Conservation (phyloP, 2,113 vertebrate species). For the Jaculus jaculus region DNA sequence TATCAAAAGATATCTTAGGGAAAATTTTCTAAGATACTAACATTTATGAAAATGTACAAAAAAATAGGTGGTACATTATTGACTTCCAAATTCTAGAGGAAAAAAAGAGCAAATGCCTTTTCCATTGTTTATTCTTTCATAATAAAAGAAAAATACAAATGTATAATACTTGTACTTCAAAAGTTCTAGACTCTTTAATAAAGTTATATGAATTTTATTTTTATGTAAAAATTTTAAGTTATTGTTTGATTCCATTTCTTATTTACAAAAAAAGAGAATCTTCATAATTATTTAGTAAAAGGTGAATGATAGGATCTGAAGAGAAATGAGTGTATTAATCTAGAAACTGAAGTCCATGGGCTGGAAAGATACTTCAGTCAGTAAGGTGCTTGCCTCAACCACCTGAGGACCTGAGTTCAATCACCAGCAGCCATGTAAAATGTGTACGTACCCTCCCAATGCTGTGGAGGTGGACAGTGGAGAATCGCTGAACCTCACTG, state of each 20-base stretch:
- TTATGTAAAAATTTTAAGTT: slow-evolving; percentile 14
- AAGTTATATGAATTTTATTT: background rate
- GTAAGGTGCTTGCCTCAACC: too few relatives aligned
- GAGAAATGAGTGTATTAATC: background rate
- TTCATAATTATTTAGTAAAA: background rate
- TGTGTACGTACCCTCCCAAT: too few relatives aligned
- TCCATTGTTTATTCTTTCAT: background rate
- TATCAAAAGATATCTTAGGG: background rate
- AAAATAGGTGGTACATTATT: background rate
- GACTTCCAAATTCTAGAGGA: background rate
- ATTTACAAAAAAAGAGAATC: slow-evolving; percentile 6
- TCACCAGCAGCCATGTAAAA: too few relatives aligned
- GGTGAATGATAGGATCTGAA: too few relatives aligned
- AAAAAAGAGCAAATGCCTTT: background rate
- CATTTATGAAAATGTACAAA: background rate
- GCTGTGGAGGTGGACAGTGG: too few relatives aligned
- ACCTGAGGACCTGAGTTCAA: too few relatives aligned
- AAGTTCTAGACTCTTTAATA: background rate
- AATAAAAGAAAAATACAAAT: background rate
- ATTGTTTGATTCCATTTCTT: background rate
- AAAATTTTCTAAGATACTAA: slow-evolving; percentile 20
- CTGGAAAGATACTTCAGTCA: too few relatives aligned
- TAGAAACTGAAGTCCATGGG: background rate
- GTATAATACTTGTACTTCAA: background rate
- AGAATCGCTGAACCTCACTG: too few relatives aligned